Base-by-base conservation (phyloP, 2,113 vertebrate genomes). In the Lucifuga dentata region DNA sequence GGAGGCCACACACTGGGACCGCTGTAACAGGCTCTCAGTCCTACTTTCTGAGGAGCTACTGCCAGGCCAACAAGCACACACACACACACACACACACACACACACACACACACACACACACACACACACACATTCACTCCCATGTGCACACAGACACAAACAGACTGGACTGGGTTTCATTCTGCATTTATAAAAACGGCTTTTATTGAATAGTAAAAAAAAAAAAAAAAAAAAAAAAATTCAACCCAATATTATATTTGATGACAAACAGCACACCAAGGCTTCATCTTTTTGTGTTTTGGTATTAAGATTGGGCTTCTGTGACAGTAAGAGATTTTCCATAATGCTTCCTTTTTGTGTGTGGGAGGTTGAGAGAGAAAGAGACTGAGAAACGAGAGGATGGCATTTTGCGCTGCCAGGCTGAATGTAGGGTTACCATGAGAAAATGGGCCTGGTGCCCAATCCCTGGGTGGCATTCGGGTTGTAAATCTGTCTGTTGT, bases 1-100 rank as follows among this genome's bases (percentile, higher is more conserved):
- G 84, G 91, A 88, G 87, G 85, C 85, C 82, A 85, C 86, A 86
- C 87, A 86, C 83, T 87, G 88, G 88, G 88, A 76, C 83, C 68
- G 79, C 87, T 88, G 69, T 88, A 89, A 86, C 88, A 58, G 75
- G 68, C 89, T 84, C 76, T 87, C 84, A 78, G 86, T 84, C 80
- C 86, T 74, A 80, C 86, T 88, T 87, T 83, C 84, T 52, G 70
- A 88, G 75, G 38, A 78, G 65, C 70, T 50, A 82, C 86, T 83
- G 81, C 84, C 88, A 84, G 72, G 78, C 78, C 82, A 77, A 78
- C 68, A 9, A 78, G 65, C 68, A 61, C 24, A 53, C 59, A 35
- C 40, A 21, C 53, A 50, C 26, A 36, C 60, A 50, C 70, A 68
- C 35, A 32, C 26, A 29, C 26, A 58, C 23, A 26, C 26, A 29